phyloP scores from a whole-genome alignment of 2,888 invertebrate species.

The Cryptus armator region DNA sequence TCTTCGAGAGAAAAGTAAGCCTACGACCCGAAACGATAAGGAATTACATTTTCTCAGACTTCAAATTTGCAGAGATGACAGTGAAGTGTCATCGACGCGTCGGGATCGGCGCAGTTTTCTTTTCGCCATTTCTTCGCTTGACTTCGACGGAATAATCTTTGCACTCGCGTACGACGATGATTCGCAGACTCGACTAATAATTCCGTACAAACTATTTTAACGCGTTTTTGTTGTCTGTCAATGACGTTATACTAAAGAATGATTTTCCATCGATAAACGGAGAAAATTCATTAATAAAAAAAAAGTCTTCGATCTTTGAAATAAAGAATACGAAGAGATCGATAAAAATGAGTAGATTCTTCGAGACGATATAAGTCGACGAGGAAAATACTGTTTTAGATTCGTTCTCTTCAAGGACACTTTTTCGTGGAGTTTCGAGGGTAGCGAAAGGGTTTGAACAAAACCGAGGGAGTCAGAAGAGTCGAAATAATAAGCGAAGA shows the following conservation, averaged over 20 bases:
- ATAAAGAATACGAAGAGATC: no score
- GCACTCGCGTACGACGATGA: neutral
- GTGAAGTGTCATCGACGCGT: neutral
- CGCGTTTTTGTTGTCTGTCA: no score
- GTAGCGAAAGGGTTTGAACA: neutral
- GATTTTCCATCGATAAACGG: no score
- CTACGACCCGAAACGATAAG: neutral
- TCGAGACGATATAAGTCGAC: slow-evolving; percentile 1
- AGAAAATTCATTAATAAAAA: no score
- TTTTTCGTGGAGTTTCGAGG: slow-evolving; percentile 17
- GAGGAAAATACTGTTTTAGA: slow-evolving; percentile 38
- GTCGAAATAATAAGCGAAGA: slow-evolving; percentile 39
- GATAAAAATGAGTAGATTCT: neutral
- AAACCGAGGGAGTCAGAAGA: slow-evolving; percentile 44
- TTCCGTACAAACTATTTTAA: neutral
- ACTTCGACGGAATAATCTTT: neutral
- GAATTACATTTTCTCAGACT: slow-evolving; percentile 9
- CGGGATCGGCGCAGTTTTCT: neutral
- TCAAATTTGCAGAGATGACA: slow-evolving; percentile 57
- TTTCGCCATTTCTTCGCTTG: neutral
- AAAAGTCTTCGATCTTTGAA: no score
- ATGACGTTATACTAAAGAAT: no score
- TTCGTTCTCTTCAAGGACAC: slow-evolving; percentile 14
- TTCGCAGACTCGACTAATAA: neutral
- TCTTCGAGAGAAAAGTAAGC: neutral